Conservation (phyloP, 2,797 vertebrate species). For the Crossoptilon crossoptilon region DNA sequence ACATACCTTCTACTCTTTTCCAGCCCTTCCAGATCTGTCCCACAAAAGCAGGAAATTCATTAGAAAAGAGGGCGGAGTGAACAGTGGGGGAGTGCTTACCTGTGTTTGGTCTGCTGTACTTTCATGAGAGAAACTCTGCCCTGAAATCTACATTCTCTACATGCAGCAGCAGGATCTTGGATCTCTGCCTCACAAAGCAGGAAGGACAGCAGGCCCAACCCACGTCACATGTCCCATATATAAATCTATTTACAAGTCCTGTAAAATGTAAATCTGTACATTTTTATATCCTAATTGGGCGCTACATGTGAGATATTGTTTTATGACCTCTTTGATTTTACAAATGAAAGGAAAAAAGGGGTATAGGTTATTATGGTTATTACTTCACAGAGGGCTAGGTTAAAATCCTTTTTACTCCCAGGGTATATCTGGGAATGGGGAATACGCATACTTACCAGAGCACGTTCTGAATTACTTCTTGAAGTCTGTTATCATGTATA, state of each 20-base stretch:
- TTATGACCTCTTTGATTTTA: conserved; percentile 3
- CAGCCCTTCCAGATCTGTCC: conserved; percentile 26
- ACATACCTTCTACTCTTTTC: background rate
- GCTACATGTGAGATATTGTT: background rate
- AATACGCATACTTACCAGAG: background rate
- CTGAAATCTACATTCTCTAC: background rate
- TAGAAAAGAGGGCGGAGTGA: conserved; percentile 56
- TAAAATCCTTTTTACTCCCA: background rate
- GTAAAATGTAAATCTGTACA: background rate
- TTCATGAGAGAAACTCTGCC: background rate
- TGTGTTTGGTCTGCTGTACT: conserved; percentile 12
- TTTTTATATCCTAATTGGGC: background rate
- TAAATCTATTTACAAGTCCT: conserved; percentile 45
- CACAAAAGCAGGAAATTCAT: conserved; percentile 67
- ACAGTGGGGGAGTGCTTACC: conserved; percentile 42
- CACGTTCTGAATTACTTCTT: background rate
- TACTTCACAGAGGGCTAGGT: background rate
- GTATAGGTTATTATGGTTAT: background rate
- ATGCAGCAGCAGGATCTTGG: conserved; percentile 12
- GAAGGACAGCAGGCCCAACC: conserved; percentile 52
- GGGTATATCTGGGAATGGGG: background rate
- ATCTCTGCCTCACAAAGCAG: conserved; percentile 50
- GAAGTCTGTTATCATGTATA: background rate
- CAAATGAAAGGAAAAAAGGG: background rate
- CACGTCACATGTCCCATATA: conserved; percentile 3